Evolutionary conservation across 2,888 invertebrate species (phyloP), one percentile per base, ranked within the genome.

Genomic region (Asteroscopus sphinx): DNA sequence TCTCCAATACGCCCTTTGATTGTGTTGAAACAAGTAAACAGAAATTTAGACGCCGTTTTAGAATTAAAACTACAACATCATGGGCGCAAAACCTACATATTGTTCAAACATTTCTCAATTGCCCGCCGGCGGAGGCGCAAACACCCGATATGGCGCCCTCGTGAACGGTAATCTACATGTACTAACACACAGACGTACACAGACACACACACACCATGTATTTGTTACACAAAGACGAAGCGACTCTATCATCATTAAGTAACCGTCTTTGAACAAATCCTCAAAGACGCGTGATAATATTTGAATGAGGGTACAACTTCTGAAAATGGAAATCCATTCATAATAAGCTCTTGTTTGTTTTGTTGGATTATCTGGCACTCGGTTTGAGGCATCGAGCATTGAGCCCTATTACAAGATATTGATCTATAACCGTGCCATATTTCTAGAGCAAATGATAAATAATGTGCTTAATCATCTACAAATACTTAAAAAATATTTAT

Each of bases 51-150:
- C 35, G 13, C 47, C 15, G 51, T 67, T 33, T 37, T 54, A 45
- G 26, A 56, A 56, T 68, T 61, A 76, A 54, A 70, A 61, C 55
- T 54, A 68, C 57, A 63, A 58, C 53, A 64, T 68, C 68, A 74
- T 60, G 49, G 58, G 56, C 52, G 49, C 56, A 70, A 70, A 77
- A 74, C 77, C 68, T 67, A 78, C 74, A 75, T 81, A 80, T 77
- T 83, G 83, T 81, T 79, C 79, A 84, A 83, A 83, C 74, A 84
- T 81, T 81, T 66, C 80, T 71, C 79, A 81, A 81, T 73, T 75
- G 68, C 60, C 65, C 68, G 63, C 63, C 56, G 68, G 68, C 68
- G 57, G 60, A 73, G 73, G 69, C 67, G 71, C 74, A 68, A 69
- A 77, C 71, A 72, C 71, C 58, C 60, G 69, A 76, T 73, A 77